Evolutionary conservation across 2,797 vertebrate genomes (phyloP).

Genomic region (Neoniphon sammara): DNA sequence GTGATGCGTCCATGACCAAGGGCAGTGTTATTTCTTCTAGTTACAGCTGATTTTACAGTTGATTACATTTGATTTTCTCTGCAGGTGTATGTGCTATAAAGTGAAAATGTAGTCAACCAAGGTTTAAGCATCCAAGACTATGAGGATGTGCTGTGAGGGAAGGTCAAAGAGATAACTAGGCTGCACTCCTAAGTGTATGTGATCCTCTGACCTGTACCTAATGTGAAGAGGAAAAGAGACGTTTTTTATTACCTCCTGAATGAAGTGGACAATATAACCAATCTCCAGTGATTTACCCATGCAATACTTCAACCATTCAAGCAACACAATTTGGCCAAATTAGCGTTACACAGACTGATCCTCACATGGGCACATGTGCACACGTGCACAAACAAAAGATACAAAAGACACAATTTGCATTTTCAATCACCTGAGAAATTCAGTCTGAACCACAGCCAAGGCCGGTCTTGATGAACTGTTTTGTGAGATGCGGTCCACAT

Average conservation of each 20-base stretch:
- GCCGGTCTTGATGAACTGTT: neutral
- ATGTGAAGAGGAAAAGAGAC: slow-evolving; percentile 3
- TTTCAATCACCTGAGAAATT: neutral
- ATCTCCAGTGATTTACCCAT: slow-evolving; percentile 42
- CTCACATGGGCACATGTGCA: neutral
- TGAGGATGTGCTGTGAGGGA: slow-evolving; percentile 12
- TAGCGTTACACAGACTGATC: slow-evolving; percentile 14
- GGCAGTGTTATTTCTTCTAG: neutral
- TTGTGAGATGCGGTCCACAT: neutral
- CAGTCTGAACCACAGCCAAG: neutral
- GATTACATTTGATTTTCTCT: neutral
- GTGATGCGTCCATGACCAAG: neutral
- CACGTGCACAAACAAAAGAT: slow-evolving; percentile 3
- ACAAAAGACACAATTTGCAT: neutral
- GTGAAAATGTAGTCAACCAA: slow-evolving; percentile 7
- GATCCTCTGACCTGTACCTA: slow-evolving; percentile 44
- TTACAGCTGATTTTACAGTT: too few relatives aligned
- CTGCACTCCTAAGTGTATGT: slow-evolving; percentile 8
- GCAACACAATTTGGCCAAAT: slow-evolving; percentile 18
- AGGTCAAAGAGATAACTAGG: slow-evolving; percentile 37
- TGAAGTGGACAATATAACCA: slow-evolving; percentile 50
- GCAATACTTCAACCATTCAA: slow-evolving; percentile 11
- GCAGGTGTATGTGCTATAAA: neutral
- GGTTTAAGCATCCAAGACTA: slow-evolving; percentile 15
- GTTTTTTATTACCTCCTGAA: slow-evolving; percentile 20